Evolutionary conservation across 2,113 vertebrate species (phyloP), one percentile per base, ranked within the genome.

Genomic region (Pluvialis apricaria): DNA sequence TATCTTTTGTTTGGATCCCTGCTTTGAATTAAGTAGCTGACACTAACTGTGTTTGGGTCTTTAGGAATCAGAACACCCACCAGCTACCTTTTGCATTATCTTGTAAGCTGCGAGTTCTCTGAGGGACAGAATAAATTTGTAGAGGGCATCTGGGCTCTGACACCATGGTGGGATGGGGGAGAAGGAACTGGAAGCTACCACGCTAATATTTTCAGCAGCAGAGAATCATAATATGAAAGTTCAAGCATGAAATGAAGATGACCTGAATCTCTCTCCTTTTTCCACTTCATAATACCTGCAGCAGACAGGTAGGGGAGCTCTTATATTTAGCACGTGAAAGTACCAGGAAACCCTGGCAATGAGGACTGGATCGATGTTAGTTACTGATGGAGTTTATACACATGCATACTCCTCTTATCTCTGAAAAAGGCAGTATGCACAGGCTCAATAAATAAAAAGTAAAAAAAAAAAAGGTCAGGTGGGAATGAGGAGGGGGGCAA

Each of bases 221-320:
- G 25, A 42, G 44, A 51, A 40, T n/a, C 13, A n/a, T 42, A 80
- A 69, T 38, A 4, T 45, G 38, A 60, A 92, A 51, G 26, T 60
- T 84, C n/a, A 89, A 52, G 34, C 19, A 57, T 36, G 42, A 87
- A 68, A 76, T 71, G 32, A 85, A 90, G 54, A 55, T 0, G 2
- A 45, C 0, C 1, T 68, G 40, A 42, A 54, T 29, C 7, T 82
- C 15, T 83, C 55, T 82, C 26, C 13, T 78, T 65, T 61, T 89
- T 61, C 22, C 44, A 36, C 52, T 88, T 81, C 86, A 80, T 72
- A 93, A 68, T 88, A 86, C 42, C 71, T 88, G 49, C 60, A 91
- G 77, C 52, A 96, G 86, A 93, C 55, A 91, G 55, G 80, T 86
- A 80, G 75, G 64, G 55, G 64, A 93, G 29, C 60, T 94, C 73